Percentiles rank a stretch among this genome's conserved stretches.
phyloP scores from a whole-genome alignment of 1,140 invertebrate species.

The Belonocnema kinseyi region DNA sequence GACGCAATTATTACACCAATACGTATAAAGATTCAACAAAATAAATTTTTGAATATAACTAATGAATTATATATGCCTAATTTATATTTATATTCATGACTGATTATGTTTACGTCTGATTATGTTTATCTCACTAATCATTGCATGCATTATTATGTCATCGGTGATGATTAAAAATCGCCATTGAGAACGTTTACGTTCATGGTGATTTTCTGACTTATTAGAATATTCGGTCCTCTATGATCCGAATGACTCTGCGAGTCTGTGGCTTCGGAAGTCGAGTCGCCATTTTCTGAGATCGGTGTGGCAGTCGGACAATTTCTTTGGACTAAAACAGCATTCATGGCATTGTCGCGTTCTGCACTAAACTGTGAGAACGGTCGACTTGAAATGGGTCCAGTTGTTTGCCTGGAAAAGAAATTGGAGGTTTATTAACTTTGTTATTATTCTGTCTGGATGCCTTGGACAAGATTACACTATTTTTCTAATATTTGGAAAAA shows the following conservation, averaged over 20 bases:
- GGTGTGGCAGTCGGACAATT: constrained; percentile 52
- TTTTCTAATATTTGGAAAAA: too few relatives aligned
- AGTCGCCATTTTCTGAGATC: constrained; percentile 35
- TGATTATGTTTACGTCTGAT: not conserved
- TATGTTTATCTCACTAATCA: constrained; percentile 5
- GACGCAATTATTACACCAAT: constrained; percentile 16
- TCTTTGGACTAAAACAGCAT: constrained; percentile 49
- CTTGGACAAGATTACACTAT: too few relatives aligned
- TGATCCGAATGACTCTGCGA: constrained; percentile 43
- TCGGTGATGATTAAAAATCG: constrained; percentile 48
- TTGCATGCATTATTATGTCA: not conserved
- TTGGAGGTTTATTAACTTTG: not conserved
- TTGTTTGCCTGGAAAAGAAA: constrained; percentile 54
- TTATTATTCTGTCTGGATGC: too few relatives aligned
- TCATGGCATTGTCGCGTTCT: constrained; percentile 58
- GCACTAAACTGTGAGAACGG: constrained; percentile 55
- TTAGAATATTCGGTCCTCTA: constrained; percentile 53
- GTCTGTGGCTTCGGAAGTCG: constrained; percentile 43
- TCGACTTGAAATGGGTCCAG: constrained; percentile 49
- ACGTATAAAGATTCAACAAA: not conserved
- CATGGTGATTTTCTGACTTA: constrained; percentile 58
- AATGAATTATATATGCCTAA: not conserved
- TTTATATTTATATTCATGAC: not conserved
- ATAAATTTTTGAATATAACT: not conserved
- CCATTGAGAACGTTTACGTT: constrained; percentile 56